Conservation (phyloP, 37 sponge, comb jelly and placozoan genomes). For the Crambe crambe region DNA sequence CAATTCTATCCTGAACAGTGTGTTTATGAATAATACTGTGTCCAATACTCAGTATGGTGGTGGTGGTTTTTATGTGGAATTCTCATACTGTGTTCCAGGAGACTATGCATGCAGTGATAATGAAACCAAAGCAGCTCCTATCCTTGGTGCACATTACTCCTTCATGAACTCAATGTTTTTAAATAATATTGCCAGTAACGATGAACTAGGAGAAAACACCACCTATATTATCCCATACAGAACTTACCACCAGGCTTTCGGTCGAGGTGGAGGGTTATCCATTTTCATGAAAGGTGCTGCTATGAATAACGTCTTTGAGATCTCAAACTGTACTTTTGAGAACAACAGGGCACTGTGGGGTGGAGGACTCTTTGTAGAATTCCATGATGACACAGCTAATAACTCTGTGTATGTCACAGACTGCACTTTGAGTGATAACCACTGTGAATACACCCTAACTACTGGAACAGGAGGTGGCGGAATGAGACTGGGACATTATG, state of each 20-base stretch:
- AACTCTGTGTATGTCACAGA: slow-evolving; percentile 20
- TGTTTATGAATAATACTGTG: slow-evolving; percentile 7
- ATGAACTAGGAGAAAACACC: neutral
- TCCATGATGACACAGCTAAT: slow-evolving; percentile 21
- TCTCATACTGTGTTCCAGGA: slow-evolving; percentile 50
- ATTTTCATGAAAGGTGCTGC: slow-evolving; percentile 52
- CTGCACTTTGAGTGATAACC: slow-evolving; percentile 5
- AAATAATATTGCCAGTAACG: neutral
- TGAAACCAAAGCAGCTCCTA: neutral
- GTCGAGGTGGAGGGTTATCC: slow-evolving; percentile 63
- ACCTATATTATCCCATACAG: slow-evolving; percentile 6
- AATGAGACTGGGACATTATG: slow-evolving; percentile 28
- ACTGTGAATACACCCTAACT: neutral
- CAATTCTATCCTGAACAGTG: neutral
- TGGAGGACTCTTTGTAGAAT: slow-evolving; percentile 60
- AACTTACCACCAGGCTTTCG: slow-evolving; percentile 30
- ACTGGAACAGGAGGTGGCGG: slow-evolving; percentile 44
- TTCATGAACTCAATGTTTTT: slow-evolving; percentile 7
- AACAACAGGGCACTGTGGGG: slow-evolving; percentile 45
- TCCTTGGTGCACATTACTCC: neutral
- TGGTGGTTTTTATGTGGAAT: slow-evolving; percentile 63
- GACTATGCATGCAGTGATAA: neutral
- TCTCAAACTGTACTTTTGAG: slow-evolving; percentile 22
- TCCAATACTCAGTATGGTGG: slow-evolving; percentile 32
- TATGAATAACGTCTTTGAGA: neutral